Percentiles rank a stretch among this genome's conserved stretches.
phyloP scores from a whole-genome alignment of 2,797 vertebrate species.

The Myotis findleyi region DNA sequence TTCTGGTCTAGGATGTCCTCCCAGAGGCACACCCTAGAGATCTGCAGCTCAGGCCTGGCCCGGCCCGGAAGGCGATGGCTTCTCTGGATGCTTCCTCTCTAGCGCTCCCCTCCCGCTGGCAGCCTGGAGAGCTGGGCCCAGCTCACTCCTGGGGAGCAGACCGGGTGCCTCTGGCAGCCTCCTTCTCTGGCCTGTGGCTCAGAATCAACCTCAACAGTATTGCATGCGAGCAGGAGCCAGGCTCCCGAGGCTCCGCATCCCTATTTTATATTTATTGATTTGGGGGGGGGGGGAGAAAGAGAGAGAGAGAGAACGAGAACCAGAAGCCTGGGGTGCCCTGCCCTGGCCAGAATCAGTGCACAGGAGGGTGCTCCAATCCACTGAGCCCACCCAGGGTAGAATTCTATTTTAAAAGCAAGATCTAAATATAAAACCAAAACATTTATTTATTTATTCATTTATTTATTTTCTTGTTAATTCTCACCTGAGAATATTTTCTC shows the following conservation, averaged over 20 bases:
- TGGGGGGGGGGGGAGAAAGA: too few relatives aligned
- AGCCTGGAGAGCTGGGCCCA: background rate
- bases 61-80: background rate
- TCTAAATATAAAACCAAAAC: background rate
- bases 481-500: too few relatives aligned
- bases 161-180: background rate
- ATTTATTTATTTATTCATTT: background rate
- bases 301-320: too few relatives aligned
- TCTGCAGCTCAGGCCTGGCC: background rate
- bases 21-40: background rate
- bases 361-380: too few relatives aligned
- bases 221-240: background rate
- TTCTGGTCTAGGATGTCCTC: background rate
- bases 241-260: background rate
- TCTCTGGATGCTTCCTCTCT: background rate
- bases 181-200: background rate
- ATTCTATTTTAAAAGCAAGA: slow-evolving; percentile 3
- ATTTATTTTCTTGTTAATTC: too few relatives aligned
- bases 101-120: background rate
- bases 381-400: background rate
- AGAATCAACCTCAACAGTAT: background rate
- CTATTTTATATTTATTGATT: too few relatives aligned
- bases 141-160: background rate
- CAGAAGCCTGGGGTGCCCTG: too few relatives aligned
- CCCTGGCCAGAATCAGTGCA: too few relatives aligned